Conservation (phyloP, 2,888 invertebrate species). For the Augochlorella aurata region DNA sequence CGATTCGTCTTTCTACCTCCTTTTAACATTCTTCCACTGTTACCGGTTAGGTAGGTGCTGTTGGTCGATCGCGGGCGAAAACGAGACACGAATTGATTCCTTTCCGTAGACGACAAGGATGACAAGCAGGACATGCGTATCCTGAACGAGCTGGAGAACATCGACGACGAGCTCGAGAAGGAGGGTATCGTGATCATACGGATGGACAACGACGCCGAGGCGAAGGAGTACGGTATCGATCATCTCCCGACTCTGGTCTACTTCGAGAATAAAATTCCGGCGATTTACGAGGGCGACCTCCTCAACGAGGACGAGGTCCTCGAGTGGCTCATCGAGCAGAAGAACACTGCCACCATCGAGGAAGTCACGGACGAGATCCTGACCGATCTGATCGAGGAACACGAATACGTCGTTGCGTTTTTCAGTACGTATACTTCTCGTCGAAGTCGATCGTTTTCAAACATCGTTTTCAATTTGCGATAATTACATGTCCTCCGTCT, state of each 20-base stretch:
- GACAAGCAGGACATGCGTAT: conserved; percentile 94
- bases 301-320: conserved; percentile 95
- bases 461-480: too few relatives aligned
- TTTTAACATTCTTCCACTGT: conserved; percentile 69
- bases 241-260: conserved; percentile 93
- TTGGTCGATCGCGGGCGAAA: conserved; percentile 51
- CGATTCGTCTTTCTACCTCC: conserved; percentile 66
- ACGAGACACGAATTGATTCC: conserved; percentile 56
- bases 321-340: conserved; percentile 94
- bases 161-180: conserved; percentile 94
- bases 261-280: conserved; percentile 95
- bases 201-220: conserved; percentile 94
- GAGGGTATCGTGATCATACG: conserved; percentile 95
- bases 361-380: conserved; percentile 96
- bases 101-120: conserved; percentile 90
- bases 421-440: conserved; percentile 87
- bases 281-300: conserved; percentile 94
- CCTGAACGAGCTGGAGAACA: conserved; percentile 94
- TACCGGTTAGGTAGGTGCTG: conserved; percentile 64
- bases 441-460: neutral
- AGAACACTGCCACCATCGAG: conserved; percentile 95
- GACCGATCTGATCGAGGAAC: conserved; percentile 91
- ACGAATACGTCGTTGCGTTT: conserved; percentile 96
- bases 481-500: too few relatives aligned
- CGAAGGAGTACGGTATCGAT: conserved; percentile 94